These are phyloP conservation scores for Sebastes cheni DNA, from an alignment of 2,797 vertebrate genomes.

Conservation along the genomic window DNA sequence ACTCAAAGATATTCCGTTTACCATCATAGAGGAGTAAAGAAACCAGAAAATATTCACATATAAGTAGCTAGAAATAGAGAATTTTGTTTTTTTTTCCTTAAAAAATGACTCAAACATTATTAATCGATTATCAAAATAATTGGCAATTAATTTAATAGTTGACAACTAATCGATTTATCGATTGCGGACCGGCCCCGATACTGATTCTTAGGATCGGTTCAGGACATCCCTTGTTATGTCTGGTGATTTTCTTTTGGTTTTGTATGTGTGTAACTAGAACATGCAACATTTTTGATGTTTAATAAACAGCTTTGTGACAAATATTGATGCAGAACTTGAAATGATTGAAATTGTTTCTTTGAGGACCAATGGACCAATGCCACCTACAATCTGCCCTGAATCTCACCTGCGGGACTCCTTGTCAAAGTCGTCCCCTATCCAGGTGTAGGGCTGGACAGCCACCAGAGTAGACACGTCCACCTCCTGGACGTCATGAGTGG, in stretches of 20 bases:
- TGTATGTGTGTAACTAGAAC: not conserved
- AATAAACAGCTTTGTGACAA: not conserved
- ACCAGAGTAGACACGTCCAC: conserved; percentile 93
- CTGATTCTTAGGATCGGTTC: not conserved
- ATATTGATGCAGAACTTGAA: not conserved
- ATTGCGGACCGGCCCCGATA: not conserved
- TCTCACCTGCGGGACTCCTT: conserved; percentile 95
- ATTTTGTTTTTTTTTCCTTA: too few relatives aligned
- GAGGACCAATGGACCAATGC: not conserved
- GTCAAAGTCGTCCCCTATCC: conserved; percentile 98
- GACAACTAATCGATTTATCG: too few relatives aligned
- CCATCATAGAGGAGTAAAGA: too few relatives aligned
- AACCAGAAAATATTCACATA: too few relatives aligned
- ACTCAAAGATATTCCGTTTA: too few relatives aligned
- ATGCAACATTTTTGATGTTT: not conserved
- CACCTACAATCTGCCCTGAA: not conserved
- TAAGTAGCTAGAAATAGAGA: too few relatives aligned
- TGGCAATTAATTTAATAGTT: too few relatives aligned
- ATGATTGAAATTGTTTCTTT: not conserved
- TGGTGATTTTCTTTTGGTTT: not conserved
- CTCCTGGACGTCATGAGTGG: conserved; percentile 98
- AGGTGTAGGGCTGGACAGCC: conserved; percentile 93
- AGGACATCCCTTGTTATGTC: not conserved
- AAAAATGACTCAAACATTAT: too few relatives aligned
- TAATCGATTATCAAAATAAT: too few relatives aligned